Conservation (phyloP, 2,888 invertebrate species). For the Criorhina ranunculi region DNA sequence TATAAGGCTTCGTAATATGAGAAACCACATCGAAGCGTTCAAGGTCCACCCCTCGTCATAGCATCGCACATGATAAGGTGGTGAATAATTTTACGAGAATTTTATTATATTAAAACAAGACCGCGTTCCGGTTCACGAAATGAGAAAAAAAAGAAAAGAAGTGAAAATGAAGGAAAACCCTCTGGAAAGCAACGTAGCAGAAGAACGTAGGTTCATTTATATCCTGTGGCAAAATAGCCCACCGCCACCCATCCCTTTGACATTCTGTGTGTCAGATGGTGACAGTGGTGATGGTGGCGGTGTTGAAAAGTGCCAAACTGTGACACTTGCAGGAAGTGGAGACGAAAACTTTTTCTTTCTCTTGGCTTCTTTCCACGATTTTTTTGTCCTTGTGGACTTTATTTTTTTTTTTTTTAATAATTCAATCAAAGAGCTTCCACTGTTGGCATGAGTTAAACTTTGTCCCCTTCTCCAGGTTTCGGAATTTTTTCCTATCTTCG, state of each 20-base stretch:
- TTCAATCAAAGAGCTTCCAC: slow-evolving; percentile 79
- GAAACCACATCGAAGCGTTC: slow-evolving; percentile 41
- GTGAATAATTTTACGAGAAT: slow-evolving; percentile 64
- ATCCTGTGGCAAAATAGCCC: slow-evolving; percentile 46
- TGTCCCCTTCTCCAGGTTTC: slow-evolving; percentile 37
- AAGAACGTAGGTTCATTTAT: slow-evolving; percentile 52
- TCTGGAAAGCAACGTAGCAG: slow-evolving; percentile 10
- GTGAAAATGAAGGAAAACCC: not conserved
- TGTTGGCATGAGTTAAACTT: slow-evolving; percentile 76
- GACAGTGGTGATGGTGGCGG: slow-evolving; percentile 70
- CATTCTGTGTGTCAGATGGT: slow-evolving; percentile 59
- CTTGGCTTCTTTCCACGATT: slow-evolving; percentile 76
- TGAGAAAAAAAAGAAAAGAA: slow-evolving; percentile 29
- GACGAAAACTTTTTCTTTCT: slow-evolving; percentile 77
- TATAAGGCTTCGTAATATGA: slow-evolving; percentile 43
- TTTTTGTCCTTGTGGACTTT: slow-evolving; percentile 77
- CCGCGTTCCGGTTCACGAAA: slow-evolving; percentile 59
- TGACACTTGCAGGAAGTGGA: slow-evolving; percentile 77
- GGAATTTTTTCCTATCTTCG: slow-evolving; percentile 22
- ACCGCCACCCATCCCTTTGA: slow-evolving; percentile 45
- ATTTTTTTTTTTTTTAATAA: slow-evolving; percentile 79
- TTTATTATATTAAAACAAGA: slow-evolving; percentile 74
- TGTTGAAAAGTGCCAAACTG: slow-evolving; percentile 78
- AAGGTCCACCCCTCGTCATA: slow-evolving; percentile 30
- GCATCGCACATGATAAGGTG: slow-evolving; percentile 43